A percentile compares a stretch with the other conserved stretches of the same genome.
Conservation (phyloP, 1,140 invertebrate species). For the Macrotrachela quadricornifera region DNA sequence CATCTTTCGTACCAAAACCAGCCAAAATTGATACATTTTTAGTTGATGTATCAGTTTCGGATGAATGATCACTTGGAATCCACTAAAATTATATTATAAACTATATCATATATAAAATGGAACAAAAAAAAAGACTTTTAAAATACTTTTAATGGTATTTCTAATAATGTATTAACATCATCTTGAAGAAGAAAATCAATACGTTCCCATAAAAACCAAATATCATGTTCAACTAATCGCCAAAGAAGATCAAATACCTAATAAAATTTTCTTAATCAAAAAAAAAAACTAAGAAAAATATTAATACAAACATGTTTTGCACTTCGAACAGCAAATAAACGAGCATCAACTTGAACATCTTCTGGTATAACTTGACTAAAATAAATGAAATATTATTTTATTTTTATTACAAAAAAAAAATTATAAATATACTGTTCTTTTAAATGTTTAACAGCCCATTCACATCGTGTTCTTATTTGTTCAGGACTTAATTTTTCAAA, state of each 20-base stretch:
- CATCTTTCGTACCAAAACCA: too few relatives aligned
- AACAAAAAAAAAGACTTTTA: too few relatives aligned
- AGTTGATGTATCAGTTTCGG: too few relatives aligned
- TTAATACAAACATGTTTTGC: constrained; percentile 20
- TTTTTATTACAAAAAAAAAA: too few relatives aligned
- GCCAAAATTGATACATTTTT: too few relatives aligned
- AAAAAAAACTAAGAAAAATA: not conserved
- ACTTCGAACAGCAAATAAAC: constrained; percentile 25
- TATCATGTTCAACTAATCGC: constrained; percentile 24
- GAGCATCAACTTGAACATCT: constrained; percentile 19
- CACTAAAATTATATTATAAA: too few relatives aligned
- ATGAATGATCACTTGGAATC: too few relatives aligned
- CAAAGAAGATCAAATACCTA: constrained; percentile 27
- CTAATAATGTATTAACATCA: constrained; percentile 17
- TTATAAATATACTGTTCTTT: constrained; percentile 18
- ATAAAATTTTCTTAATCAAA: not conserved
- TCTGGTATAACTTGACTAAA: constrained; percentile 14
- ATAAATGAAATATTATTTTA: too few relatives aligned
- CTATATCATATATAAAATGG: too few relatives aligned
- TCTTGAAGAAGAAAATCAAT: constrained; percentile 22
- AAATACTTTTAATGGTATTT: constrained; percentile 22
- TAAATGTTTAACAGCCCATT: constrained; percentile 25
- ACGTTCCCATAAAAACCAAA: constrained; percentile 28
- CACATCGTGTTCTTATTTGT: constrained; percentile 23
- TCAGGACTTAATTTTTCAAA: constrained; percentile 24